A percentile compares a stretch with the other conserved stretches of the same genome.
Evolutionary conservation across 2,888 invertebrate species (phyloP).

Genomic region (Heliconius sara): DNA sequence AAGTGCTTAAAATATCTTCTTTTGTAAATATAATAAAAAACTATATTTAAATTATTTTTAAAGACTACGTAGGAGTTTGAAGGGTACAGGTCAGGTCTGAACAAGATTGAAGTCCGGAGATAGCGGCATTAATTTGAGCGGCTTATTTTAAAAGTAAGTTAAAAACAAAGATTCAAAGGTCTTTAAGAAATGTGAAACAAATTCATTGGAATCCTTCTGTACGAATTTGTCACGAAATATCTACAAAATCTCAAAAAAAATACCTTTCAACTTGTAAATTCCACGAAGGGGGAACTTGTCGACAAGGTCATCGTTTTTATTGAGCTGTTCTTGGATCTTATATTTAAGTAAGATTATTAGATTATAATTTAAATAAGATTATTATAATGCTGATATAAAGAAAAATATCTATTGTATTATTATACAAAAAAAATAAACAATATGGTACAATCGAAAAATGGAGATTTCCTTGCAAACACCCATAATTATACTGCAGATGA

Average conservation of each 20-base stretch:
- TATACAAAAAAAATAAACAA: not conserved
- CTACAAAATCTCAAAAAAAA: constrained; percentile 38
- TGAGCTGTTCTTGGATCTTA: constrained; percentile 21
- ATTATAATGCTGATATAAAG: not conserved
- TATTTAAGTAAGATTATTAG: not conserved
- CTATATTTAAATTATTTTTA: not conserved
- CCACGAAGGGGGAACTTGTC: constrained; percentile 37
- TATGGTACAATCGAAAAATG: constrained; percentile 11
- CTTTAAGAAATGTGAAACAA: constrained; percentile 63
- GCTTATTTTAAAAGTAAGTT: constrained; percentile 56
- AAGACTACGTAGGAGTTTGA: constrained; percentile 55
- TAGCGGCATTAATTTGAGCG: constrained; percentile 69
- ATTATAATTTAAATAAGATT: not conserved
- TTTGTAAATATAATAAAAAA: too few species aligned
- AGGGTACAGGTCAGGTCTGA: constrained; percentile 51
- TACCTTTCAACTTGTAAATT: constrained; percentile 26
- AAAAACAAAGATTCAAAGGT: constrained; percentile 64
- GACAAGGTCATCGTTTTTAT: constrained; percentile 38
- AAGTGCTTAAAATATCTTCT: too few species aligned
- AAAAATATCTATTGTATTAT: too few species aligned
- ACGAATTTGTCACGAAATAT: constrained; percentile 70
- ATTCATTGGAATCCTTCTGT: constrained; percentile 65
- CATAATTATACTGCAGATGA: constrained; percentile 49
- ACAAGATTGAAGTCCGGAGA: constrained; percentile 64
- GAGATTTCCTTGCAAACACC: constrained; percentile 35